A percentile compares a stretch with the other conserved stretches of the same genome.
Evolutionary conservation across 2,888 invertebrate genomes (phyloP).

Genomic region (Ochlodes sylvanus): DNA sequence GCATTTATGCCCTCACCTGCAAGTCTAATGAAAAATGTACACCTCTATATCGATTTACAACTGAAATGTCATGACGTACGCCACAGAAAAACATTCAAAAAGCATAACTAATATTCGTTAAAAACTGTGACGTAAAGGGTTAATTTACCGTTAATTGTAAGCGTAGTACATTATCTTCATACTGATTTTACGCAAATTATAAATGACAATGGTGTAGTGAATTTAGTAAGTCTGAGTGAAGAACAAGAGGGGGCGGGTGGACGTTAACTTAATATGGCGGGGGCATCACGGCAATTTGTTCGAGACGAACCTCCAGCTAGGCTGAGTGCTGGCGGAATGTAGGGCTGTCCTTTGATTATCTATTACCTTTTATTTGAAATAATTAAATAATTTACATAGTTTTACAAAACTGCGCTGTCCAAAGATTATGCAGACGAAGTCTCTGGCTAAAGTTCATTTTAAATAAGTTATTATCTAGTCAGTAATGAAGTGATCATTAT

Average conservation of each 20-base stretch:
- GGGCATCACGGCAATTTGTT: slow-evolving; percentile 82
- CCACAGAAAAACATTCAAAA: slow-evolving; percentile 26
- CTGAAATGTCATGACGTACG: slow-evolving; percentile 3
- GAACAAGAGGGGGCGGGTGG: slow-evolving; percentile 56
- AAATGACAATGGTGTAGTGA: slow-evolving; percentile 60
- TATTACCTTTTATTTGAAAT: slow-evolving; percentile 30
- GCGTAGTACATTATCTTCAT: slow-evolving; percentile 44
- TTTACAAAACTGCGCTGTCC: neutral
- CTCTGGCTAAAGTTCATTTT: neutral
- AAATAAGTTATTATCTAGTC: slow-evolving; percentile 7
- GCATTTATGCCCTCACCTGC: slow-evolving; percentile 75
- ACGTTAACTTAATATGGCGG: slow-evolving; percentile 80
- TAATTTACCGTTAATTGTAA: slow-evolving; percentile 48
- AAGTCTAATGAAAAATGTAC: slow-evolving; percentile 68
- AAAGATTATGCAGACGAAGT: no score
- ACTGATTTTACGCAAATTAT: slow-evolving; percentile 62
- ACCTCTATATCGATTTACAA: slow-evolving; percentile 61
- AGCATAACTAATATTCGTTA: neutral
- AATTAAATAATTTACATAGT: neutral
- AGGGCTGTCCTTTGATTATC: slow-evolving; percentile 59
- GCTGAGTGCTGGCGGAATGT: slow-evolving; percentile 62
- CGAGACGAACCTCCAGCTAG: slow-evolving; percentile 75
- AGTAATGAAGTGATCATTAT: slow-evolving; percentile 13
- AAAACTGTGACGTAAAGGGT: slow-evolving; percentile 22
- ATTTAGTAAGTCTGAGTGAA: slow-evolving; percentile 57